A percentile compares a stretch with the other conserved stretches of the same genome.
Conservation (phyloP, 2,888 invertebrate genomes). For the Zaprionus obscuricornis region DNA sequence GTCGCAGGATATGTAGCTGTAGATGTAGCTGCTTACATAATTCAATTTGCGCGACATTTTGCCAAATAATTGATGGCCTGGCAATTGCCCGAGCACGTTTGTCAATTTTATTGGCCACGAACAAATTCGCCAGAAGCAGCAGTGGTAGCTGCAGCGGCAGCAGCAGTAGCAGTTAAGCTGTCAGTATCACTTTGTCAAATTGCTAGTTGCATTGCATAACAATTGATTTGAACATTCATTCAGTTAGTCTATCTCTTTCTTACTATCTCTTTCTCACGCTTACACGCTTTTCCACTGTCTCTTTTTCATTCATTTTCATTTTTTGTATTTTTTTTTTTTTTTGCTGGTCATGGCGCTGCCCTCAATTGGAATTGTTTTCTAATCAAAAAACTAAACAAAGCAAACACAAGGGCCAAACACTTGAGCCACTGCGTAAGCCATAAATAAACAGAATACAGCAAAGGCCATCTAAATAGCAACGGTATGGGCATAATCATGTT, state of each 20-base stretch:
- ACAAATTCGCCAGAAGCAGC: background rate
- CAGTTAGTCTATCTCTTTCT: too few species aligned
- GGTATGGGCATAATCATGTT: background rate
- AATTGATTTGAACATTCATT: too few species aligned
- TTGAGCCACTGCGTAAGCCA: constrained; percentile 69
- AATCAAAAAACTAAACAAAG: constrained; percentile 68
- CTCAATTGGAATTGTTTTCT: constrained; percentile 57
- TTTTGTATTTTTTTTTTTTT: constrained; percentile 1
- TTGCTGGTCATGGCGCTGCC: background rate
- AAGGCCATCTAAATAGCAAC: constrained; percentile 28
- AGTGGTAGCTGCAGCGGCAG: too few species aligned
- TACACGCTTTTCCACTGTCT: too few species aligned
- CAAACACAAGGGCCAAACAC: constrained; percentile 63
- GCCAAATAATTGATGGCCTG: constrained; percentile 53
- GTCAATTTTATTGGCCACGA: constrained; percentile 42
- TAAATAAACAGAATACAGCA: constrained; percentile 61
- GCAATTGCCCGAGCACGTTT: background rate
- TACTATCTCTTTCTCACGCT: too few species aligned
- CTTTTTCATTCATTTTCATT: too few species aligned
- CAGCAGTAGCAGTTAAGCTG: too few species aligned
- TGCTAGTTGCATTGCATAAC: constrained; percentile 18
- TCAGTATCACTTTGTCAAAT: constrained; percentile 10
- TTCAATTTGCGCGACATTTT: constrained; percentile 61
- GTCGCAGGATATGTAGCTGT: too few species aligned
- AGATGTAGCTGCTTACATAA: constrained; percentile 48